Conservation (phyloP, 2,113 vertebrate genomes). For the Pseudopipra pipra region DNA sequence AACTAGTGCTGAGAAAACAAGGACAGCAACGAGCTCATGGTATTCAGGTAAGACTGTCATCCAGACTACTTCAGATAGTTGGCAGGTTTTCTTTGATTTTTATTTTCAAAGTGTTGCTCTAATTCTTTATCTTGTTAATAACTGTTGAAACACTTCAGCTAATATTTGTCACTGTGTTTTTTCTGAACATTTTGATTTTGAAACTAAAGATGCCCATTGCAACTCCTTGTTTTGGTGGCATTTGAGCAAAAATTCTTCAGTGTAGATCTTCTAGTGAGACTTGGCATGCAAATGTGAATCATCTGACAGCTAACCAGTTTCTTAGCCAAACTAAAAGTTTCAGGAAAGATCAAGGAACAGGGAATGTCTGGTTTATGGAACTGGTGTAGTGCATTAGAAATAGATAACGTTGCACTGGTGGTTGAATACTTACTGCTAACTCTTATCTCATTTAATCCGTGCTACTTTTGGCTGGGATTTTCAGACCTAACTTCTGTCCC, state of each 20-base stretch:
- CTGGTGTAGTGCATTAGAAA: not conserved
- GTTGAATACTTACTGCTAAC: not conserved
- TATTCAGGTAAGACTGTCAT: not conserved
- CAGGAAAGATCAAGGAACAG: not conserved
- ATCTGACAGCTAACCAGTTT: not conserved
- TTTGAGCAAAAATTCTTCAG: not conserved
- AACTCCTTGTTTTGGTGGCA: not conserved
- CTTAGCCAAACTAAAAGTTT: not conserved
- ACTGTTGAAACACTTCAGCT: not conserved
- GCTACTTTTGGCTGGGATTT: not conserved
- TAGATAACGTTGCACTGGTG: not conserved
- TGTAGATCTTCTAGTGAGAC: not conserved
- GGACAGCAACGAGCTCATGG: not conserved
- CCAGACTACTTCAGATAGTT: not conserved
- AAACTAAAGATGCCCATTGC: not conserved
- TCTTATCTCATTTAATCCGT: not conserved
- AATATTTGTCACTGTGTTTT: not conserved
- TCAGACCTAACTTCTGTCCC: not conserved
- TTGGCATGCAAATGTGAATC: not conserved
- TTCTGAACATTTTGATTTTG: not conserved
- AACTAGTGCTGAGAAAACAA: not conserved
- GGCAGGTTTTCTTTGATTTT: not conserved
- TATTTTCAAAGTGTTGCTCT: not conserved
- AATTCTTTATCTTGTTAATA: not conserved
- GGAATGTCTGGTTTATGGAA: not conserved